phyloP scores from a whole-genome alignment of 2,113 vertebrate genomes.

The Perca flavescens region DNA sequence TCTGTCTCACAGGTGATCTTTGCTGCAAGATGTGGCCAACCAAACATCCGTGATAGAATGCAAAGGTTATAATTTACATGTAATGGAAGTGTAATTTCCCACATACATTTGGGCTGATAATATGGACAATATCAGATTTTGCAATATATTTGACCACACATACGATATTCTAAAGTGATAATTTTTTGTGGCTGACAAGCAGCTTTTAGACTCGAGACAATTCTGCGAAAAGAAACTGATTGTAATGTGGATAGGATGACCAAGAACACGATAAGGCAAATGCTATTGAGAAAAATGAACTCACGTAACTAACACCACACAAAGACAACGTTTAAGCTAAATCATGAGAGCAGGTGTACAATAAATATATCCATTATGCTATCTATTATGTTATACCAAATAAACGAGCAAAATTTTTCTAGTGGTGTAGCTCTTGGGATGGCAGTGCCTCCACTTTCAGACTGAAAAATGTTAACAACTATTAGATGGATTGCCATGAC shows the following conservation, averaged over 20 bases:
- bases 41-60: neutral
- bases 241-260: neutral
- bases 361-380: too few relatives aligned
- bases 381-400: too few relatives aligned
- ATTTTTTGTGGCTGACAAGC: neutral
- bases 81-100: neutral
- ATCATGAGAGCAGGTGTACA: too few relatives aligned
- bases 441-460: too few relatives aligned
- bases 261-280: neutral
- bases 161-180: neutral
- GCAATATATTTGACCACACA: neutral
- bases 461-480: too few relatives aligned
- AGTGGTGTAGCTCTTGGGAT: too few relatives aligned
- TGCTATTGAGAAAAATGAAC: neutral
- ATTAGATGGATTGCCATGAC: too few relatives aligned
- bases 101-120: neutral
- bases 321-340: too few relatives aligned
- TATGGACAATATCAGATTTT: too few relatives aligned
- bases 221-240: neutral
- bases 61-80: constrained; percentile 12
- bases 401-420: too few relatives aligned
- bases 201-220: neutral
- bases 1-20: neutral
- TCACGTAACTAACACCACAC: neutral
- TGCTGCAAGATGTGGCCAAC: neutral